Base-by-base conservation (phyloP, 2,888 invertebrate species). In the Willowsia nigromaculata region DNA sequence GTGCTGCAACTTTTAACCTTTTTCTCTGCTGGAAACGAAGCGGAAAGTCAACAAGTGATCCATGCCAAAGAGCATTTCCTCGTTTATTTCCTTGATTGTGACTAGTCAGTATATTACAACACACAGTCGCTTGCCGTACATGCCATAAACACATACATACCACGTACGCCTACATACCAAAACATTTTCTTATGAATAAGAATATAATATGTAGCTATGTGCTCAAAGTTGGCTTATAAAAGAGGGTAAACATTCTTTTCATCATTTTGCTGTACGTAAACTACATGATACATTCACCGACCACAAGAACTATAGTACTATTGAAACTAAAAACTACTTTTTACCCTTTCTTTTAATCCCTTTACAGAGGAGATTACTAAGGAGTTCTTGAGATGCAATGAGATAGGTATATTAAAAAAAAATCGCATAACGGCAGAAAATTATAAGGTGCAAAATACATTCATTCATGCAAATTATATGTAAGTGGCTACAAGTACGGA, bases 41-140 rank as follows among this genome's bases (percentile, higher is more conserved):
- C 87, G 81, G 87, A 87, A 87, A 87, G 87, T 87, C 87, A 87
- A 87, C 87, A 87, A 87, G 87, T 87, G 87, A 81, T 87, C 87
- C 87, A 87, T 87, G 87, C 81, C 87, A 87, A 87, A 81, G 81
- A 87, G 87, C 81, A 87, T 86, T 80, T 87, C 80, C 80, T 80
- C 86, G 53, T 80, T 80, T 85, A 85, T 74, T 86, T 86, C 81
- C 80, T 87, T 56, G 81, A 87, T 81, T 71, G 71, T 81, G 87
- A 27, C 81, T 56, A 81, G 81, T 87, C 80, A 87, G 87, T 81
- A 81, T 59, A 81, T 37, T 56, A 56, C 56, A 22, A 27, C 53
- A 43, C 25, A n/a, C n/a, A n/a, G n/a, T 71, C 22, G 6, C 71
- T 71, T 71, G 40, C 33, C n/a, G n/a, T 65, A 33, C n/a, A 65